These are phyloP conservation scores for Dysidea cf. avara DNA, from an alignment of 37 sponge, comb jelly and placozoan species.

Conservation along the genomic window DNA sequence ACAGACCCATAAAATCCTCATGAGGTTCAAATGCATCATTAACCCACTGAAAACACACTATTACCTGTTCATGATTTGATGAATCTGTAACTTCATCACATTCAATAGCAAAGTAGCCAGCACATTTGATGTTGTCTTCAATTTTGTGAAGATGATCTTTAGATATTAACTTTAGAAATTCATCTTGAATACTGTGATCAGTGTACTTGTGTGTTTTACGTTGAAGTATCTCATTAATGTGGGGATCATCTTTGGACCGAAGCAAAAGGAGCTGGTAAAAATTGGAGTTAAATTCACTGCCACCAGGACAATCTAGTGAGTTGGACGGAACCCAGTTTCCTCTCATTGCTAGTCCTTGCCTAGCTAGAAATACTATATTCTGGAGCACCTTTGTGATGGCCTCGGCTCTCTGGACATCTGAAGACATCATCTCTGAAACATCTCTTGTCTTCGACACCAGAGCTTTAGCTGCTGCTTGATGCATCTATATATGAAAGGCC, in stretches of 20 bases:
- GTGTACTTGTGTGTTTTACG: constrained; percentile 30
- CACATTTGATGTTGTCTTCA: not conserved
- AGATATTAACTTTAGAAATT: constrained; percentile 9
- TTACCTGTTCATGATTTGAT: constrained; percentile 39
- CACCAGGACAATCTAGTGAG: not conserved
- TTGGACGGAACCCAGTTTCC: constrained; percentile 21
- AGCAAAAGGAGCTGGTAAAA: constrained; percentile 18
- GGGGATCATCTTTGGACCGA: constrained; percentile 29
- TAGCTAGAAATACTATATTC: constrained; percentile 20
- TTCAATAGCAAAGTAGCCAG: constrained; percentile 16
- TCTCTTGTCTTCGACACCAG: not conserved
- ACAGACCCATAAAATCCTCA: constrained; percentile 45
- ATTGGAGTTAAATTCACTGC: constrained; percentile 25
- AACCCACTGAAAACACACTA: constrained; percentile 13
- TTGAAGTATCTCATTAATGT: not conserved
- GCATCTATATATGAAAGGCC: not conserved
- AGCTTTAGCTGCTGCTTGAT: not conserved
- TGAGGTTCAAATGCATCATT: constrained; percentile 29
- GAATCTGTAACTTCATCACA: constrained; percentile 32
- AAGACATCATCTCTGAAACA: constrained; percentile 21
- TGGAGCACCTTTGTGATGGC: constrained; percentile 6
- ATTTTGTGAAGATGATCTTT: constrained; percentile 11
- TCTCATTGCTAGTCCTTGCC: constrained; percentile 32
- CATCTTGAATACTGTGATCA: constrained; percentile 12
- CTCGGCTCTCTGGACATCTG: constrained; percentile 1